phyloP scores from a whole-genome alignment of 2,888 invertebrate species.

The Drosophila monieri region DNA sequence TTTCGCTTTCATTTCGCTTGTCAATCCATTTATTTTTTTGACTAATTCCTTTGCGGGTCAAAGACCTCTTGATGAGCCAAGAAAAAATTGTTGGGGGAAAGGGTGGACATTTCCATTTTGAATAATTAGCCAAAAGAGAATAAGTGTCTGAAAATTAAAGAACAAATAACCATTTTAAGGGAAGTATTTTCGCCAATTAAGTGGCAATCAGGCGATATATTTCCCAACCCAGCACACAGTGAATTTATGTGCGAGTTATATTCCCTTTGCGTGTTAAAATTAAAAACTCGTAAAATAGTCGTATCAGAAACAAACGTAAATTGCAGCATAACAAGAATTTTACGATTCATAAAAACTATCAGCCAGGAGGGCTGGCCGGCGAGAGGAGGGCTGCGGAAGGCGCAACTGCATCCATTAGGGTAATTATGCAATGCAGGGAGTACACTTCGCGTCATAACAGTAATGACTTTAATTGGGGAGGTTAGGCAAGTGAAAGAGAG shows the following conservation, averaged over 20 bases:
- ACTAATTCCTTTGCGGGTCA: constrained; percentile 65
- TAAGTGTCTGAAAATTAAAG: not conserved
- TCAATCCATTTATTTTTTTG: constrained; percentile 61
- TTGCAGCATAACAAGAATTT: constrained; percentile 75
- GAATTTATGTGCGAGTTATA: constrained; percentile 11
- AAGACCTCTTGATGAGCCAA: constrained; percentile 57
- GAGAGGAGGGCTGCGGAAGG: not conserved
- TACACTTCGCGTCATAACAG: constrained; percentile 8
- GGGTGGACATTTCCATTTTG: constrained; percentile 21
- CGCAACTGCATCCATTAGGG: constrained; percentile 14
- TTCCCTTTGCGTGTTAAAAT: constrained; percentile 61
- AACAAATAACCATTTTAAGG: constrained; percentile 7
- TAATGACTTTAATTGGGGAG: not conserved
- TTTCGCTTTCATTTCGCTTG: constrained; percentile 49
- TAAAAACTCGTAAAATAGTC: constrained; percentile 73
- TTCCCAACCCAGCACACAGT: constrained; percentile 4
- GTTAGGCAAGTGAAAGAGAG: not conserved
- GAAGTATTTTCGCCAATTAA: constrained; percentile 63
- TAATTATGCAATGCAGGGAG: constrained; percentile 34
- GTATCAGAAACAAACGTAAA: constrained; percentile 58
- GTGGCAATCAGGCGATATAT: constrained; percentile 58
- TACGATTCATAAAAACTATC: constrained; percentile 63
- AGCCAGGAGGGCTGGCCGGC: constrained; percentile 3
- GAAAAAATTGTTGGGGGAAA: constrained; percentile 37
- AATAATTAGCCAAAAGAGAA: constrained; percentile 64